Evolutionary conservation across 2,113 vertebrate genomes (phyloP), one percentile per base, ranked within the genome.

Genomic region (Gallinago jamesoni): DNA sequence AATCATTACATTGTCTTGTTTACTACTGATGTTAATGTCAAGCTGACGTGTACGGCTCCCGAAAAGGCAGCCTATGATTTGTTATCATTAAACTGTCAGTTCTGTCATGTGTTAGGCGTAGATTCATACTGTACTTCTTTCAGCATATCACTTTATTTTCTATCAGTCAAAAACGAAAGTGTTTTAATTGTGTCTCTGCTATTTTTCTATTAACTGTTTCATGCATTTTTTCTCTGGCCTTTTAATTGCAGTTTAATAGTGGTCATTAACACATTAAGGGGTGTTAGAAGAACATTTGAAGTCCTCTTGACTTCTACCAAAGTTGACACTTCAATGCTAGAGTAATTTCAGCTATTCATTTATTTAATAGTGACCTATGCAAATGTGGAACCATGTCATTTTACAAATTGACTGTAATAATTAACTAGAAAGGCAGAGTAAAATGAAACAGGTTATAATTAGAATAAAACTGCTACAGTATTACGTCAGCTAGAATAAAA

Each of bases 181-280:
- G 24, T 98, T 98, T 98, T 98, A 98, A 98, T 98, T 98, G 97
- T 98, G 93, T 98, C 94, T 98, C 94, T 97, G 96, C 98, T 98
- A 98, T 98, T 98, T 98, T 98, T 98, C 97, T 97, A 98, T 98
- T 99, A 99, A 98, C 98, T 98, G 97, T 99, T 99, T 99, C 98
- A 62, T 97, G 98, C 98, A 98, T 98, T 98, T 98, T 98, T 96
- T 92, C 98, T 97, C 97, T 98, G 98, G 98, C 98, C 98, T 98
- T 98, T 98, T 99, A 99, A 99, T 99, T 99, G 98, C 97, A 97
- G 98, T 99, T 98, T 99, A 99, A 99, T 99, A 98, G 98, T 98
- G 98, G 98, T 99, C 99, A 99, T 98, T 99, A 99, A 99, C 98
- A 99, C 98, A 99, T 99, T 99, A 99, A 98, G 97, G 97, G 98